A percentile compares a stretch with the other conserved stretches of the same genome.
Evolutionary conservation across 2,888 invertebrate genomes (phyloP).

Genomic region (Rhimphoctona megacephalus): DNA sequence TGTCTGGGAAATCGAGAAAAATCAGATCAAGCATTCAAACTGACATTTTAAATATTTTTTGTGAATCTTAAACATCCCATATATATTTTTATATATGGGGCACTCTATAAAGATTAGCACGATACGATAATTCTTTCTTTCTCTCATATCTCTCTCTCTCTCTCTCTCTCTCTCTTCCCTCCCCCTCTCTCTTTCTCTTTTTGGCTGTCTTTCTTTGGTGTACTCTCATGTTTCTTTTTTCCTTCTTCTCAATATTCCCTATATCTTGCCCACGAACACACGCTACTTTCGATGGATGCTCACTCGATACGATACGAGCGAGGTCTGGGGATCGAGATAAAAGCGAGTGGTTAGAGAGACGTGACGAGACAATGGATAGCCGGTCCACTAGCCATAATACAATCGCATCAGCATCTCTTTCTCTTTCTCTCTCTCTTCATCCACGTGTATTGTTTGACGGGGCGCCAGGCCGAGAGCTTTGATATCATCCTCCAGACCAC

Average conservation of each 20-base stretch:
- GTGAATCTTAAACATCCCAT: neutral
- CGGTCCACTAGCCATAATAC: conserved; percentile 84
- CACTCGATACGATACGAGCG: conserved; percentile 81
- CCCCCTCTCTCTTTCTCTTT: conserved; percentile 43
- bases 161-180: conserved; percentile 41
- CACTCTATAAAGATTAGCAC: conserved; percentile 43
- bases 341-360: conserved; percentile 83
- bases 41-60: neutral
- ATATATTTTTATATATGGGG: conserved; percentile 29
- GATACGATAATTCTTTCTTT: conserved; percentile 52
- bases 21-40: neutral
- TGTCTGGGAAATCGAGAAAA: neutral
- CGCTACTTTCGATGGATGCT: conserved; percentile 84
- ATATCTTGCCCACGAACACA: conserved; percentile 72
- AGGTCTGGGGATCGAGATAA: conserved; percentile 83
- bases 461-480: conserved; percentile 77
- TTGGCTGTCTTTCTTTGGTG: conserved; percentile 14
- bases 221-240: conserved; percentile 45
- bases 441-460: conserved; percentile 80
- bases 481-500: conserved; percentile 77
- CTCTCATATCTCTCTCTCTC: conserved; percentile 45
- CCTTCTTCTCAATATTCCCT: conserved; percentile 48
- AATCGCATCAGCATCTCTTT: conserved; percentile 85
- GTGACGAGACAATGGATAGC: conserved; percentile 85
- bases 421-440: conserved; percentile 45